phyloP scores from a whole-genome alignment of 1,140 invertebrate genomes.

The Caenorhabditis remanei region DNA sequence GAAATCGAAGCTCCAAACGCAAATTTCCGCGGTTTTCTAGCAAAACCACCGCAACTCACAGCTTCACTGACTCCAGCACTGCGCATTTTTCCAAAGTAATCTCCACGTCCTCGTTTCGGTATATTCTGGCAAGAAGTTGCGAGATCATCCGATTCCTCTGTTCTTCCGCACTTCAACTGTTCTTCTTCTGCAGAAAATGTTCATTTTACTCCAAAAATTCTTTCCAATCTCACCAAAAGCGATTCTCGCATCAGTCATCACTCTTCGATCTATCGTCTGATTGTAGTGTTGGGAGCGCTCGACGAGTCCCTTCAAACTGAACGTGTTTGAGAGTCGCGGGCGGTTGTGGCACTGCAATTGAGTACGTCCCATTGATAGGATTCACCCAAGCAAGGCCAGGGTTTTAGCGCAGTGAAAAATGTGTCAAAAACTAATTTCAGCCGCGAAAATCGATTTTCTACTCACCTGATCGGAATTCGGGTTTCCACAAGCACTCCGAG shows the following conservation, averaged over 20 bases:
- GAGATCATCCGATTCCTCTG: neutral
- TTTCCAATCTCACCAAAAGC: neutral
- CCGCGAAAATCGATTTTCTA: neutral
- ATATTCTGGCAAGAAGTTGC: neutral
- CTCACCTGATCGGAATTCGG: neutral
- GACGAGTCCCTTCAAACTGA: slow-evolving; percentile 39
- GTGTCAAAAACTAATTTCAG: no score
- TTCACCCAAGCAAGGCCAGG: no score
- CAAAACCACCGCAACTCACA: no score
- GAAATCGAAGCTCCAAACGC: neutral
- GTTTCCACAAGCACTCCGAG: no score
- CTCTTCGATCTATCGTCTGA: slow-evolving; percentile 8
- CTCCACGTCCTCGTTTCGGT: slow-evolving; percentile 31
- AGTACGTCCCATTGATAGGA: neutral
- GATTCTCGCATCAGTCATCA: slow-evolving; percentile 31
- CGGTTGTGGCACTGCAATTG: slow-evolving; percentile 11
- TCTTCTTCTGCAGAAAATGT: slow-evolving; percentile 24
- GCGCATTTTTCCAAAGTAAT: slow-evolving; percentile 12
- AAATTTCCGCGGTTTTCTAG: no score
- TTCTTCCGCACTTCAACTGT: slow-evolving; percentile 13
- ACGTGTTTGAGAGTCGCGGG: slow-evolving; percentile 25
- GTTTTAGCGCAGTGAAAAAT: no score
- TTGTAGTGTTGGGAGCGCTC: slow-evolving; percentile 13
- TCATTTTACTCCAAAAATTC: no score
- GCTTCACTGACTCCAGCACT: neutral